These are phyloP conservation scores for Ptyas mucosa DNA, from an alignment of 2,113 vertebrate genomes.

Conservation along the genomic window DNA sequence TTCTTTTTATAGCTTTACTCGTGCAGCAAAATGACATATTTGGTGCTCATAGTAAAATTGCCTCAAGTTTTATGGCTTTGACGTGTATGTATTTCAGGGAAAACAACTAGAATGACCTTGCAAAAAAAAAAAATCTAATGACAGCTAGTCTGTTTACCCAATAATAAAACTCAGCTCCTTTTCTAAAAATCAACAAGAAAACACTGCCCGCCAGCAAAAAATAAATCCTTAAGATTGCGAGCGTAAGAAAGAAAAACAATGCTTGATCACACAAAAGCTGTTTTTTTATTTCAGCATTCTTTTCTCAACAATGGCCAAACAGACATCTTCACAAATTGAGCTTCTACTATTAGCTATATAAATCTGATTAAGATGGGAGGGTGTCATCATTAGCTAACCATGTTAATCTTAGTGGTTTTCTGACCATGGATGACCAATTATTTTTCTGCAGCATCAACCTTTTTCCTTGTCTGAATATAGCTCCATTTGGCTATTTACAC, in stretches of 20 bases:
- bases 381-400: neutral
- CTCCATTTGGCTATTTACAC: neutral
- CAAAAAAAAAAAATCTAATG: neutral
- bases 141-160: conserved; percentile 18
- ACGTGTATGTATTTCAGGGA: conserved; percentile 6
- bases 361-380: neutral
- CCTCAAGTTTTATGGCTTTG: neutral
- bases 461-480: neutral
- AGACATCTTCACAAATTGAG: neutral
- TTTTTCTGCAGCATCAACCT: neutral
- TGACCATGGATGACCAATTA: neutral
- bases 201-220: neutral
- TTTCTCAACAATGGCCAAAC: neutral
- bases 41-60: neutral
- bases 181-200: neutral
- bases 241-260: neutral
- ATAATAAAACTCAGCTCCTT: conserved; percentile 26
- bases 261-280: neutral
- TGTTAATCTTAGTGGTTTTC: neutral
- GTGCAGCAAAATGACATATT: neutral
- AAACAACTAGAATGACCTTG: conserved; percentile 31
- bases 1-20: neutral
- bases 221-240: neutral
- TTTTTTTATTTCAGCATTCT: neutral
- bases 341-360: neutral